Evolutionary conservation across 2,113 vertebrate genomes (phyloP), one percentile per base, ranked within the genome.

Genomic region (Hippocampus mohnikei): DNA sequence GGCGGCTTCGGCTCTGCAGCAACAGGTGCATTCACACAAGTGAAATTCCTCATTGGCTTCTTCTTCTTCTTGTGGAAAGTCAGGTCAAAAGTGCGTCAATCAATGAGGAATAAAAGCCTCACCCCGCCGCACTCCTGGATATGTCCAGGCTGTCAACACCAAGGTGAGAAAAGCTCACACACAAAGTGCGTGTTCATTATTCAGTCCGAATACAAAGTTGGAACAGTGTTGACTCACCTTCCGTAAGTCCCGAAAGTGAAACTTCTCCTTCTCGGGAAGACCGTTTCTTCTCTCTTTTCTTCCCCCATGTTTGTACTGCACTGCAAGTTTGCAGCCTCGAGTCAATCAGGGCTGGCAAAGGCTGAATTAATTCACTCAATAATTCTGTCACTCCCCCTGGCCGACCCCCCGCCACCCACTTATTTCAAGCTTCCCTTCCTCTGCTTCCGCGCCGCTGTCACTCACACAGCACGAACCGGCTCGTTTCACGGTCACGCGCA

Each of bases 241-340:
- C 91, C 90, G 76, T 93, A 91, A 40, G 91, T 90, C 33, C 90
- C 93, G 20, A 92, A 93, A 55, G 91, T 93, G 77, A 90, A 93
- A 87, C 92, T 93, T 82, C 75, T 91, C 87, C 94, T 93, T 80
- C 86, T 91, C 73, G 94, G 90, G 84, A 91, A 91, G 86, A 93
- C 92, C 71, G 78, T 75, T 78, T 84, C 66, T 69, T 78, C 89
- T 75, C 85, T 81, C 73, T 82, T 88, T 44, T 91, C 90, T 82
- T 71, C 73, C 64, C 85, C 74, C 90, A 86, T 92, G 80, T 79
- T 79, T 82, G 68, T 64, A 74, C 82, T 81, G 69, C 64, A 77
- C 82, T 72, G 55, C 67, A 80, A 77, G 76, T 81, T 81, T 85
- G 79, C 72, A 21, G 23, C 80, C 88, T 90, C 67, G 88, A 91